Percentiles rank a stretch among this genome's conserved stretches.
Conservation (phyloP, 2,888 invertebrate species). For the Thereva nobilitata region DNA sequence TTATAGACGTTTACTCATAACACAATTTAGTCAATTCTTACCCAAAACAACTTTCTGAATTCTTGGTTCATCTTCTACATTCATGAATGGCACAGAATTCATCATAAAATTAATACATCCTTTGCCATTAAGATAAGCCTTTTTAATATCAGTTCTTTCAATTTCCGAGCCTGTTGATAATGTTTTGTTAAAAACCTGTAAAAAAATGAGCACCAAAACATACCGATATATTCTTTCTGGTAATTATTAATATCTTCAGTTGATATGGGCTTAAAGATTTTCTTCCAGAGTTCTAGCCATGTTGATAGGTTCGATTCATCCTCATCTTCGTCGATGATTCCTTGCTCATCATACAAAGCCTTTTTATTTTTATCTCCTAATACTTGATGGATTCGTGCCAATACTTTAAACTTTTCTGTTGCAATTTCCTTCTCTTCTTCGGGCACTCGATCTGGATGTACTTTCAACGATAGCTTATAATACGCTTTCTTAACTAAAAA, state of each 20-base stretch:
- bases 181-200: neutral
- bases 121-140: slow-evolving; percentile 78
- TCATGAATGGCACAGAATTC: slow-evolving; percentile 79
- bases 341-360: slow-evolving; percentile 85
- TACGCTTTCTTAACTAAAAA: slow-evolving; percentile 89
- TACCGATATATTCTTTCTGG: slow-evolving; percentile 82
- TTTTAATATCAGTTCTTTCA: slow-evolving; percentile 79
- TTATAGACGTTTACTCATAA: slow-evolving; percentile 18
- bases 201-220: slow-evolving; percentile 11
- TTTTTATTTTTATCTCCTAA: slow-evolving; percentile 84
- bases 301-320: slow-evolving; percentile 69
- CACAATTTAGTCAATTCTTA: slow-evolving; percentile 35
- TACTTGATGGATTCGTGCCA: slow-evolving; percentile 85
- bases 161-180: slow-evolving; percentile 71
- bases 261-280: slow-evolving; percentile 85
- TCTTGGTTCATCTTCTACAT: slow-evolving; percentile 80
- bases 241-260: slow-evolving; percentile 85
- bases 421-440: slow-evolving; percentile 77
- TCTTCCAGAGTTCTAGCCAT: slow-evolving; percentile 87
- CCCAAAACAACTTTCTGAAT: slow-evolving; percentile 68
- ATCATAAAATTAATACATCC: slow-evolving; percentile 88
- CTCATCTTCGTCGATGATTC: slow-evolving; percentile 78
- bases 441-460: slow-evolving; percentile 90
- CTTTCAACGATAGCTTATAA: slow-evolving; percentile 83
- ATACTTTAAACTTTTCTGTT: slow-evolving; percentile 90